These are phyloP conservation scores for Schlechtendalia chinensis DNA, from an alignment of 1,140 invertebrate species.

Conservation along the genomic window DNA sequence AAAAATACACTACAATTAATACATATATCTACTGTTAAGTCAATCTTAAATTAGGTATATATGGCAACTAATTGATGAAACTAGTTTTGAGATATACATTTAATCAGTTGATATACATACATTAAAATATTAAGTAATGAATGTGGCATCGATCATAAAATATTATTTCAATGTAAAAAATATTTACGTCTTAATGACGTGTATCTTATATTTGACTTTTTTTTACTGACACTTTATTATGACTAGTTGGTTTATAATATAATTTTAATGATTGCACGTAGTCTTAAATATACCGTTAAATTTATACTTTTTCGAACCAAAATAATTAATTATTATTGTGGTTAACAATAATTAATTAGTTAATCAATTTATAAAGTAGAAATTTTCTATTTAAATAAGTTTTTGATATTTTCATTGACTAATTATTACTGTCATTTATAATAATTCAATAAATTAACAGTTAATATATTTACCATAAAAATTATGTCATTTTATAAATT, in stretches of 20 bases:
- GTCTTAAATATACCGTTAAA: not conserved
- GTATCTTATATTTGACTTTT: not conserved
- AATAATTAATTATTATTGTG: not conserved
- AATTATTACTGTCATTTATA: not conserved
- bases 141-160: not conserved
- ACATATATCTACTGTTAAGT: too few relatives aligned
- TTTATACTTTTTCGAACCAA: not conserved
- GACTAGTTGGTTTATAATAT: not conserved
- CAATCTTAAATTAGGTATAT: too few relatives aligned
- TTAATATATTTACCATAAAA: too few relatives aligned
- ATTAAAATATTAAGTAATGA: too few relatives aligned
- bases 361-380: not conserved
- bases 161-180: conserved; percentile 5
- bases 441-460: too few relatives aligned
- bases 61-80: too few relatives aligned
- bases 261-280: not conserved
- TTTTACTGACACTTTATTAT: not conserved
- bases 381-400: not conserved
- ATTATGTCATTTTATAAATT: too few relatives aligned
- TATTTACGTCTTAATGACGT: not conserved
- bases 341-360: not conserved
- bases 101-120: not conserved
- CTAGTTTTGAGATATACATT: not conserved
- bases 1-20: too few relatives aligned
- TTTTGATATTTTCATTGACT: not conserved